A percentile compares a stretch with the other conserved stretches of the same genome.
Evolutionary conservation across 2,888 invertebrate species (phyloP).

Genomic region (Amitus sp.): DNA sequence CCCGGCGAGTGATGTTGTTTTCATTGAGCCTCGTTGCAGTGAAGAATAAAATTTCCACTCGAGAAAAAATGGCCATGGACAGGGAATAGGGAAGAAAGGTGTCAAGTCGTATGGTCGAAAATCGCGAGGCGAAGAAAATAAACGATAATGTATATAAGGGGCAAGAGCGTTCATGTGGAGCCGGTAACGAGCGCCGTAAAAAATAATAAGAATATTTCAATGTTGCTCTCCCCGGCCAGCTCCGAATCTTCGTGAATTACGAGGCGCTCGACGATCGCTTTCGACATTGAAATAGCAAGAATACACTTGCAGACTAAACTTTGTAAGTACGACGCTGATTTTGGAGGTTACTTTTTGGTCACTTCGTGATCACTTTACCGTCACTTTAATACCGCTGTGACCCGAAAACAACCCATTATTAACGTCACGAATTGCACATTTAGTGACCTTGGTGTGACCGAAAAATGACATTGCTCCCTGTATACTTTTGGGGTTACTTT

Average conservation of each 20-base stretch:
- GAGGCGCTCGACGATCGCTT: conserved; percentile 39
- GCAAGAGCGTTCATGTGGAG: conserved; percentile 25
- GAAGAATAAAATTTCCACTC: neutral
- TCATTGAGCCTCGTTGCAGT: neutral
- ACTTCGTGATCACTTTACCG: too few relatives aligned
- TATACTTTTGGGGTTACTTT: too few relatives aligned
- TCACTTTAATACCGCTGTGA: too few relatives aligned
- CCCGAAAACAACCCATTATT: too few relatives aligned
- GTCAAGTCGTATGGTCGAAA: conserved; percentile 34
- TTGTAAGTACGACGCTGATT: conserved; percentile 24
- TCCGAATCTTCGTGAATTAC: conserved; percentile 37
- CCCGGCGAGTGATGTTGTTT: neutral
- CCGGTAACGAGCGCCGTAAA: conserved; percentile 41
- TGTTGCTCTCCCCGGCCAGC: conserved; percentile 29
- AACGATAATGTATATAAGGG: conserved; percentile 35
- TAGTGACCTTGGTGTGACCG: too few relatives aligned
- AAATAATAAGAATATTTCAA: conserved; percentile 42
- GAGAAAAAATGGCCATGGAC: neutral
- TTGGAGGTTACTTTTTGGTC: too few relatives aligned
- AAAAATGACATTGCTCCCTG: too few relatives aligned
- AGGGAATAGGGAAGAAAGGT: conserved; percentile 20
- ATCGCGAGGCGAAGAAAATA: conserved; percentile 20
- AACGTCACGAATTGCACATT: too few relatives aligned
- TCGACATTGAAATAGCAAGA: conserved; percentile 36
- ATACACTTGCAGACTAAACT: conserved; percentile 30